phyloP scores from a whole-genome alignment of 1,140 invertebrate genomes.

The Eurosta solidaginis region DNA sequence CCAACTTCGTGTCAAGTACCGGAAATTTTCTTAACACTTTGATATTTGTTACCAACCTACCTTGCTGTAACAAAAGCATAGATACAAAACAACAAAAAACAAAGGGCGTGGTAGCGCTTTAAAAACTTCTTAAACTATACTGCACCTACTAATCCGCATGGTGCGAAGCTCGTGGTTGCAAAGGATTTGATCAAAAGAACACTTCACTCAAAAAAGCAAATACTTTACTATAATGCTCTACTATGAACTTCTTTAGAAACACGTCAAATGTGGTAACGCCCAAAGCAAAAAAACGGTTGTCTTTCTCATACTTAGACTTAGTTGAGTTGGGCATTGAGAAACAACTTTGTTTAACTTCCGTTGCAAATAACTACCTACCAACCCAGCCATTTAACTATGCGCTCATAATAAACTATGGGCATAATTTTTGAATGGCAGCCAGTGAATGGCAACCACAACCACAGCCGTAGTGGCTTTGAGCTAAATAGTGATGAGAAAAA shows the following conservation, averaged over 20 bases:
- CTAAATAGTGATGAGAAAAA: background rate
- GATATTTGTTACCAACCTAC: background rate
- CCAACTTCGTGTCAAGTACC: background rate
- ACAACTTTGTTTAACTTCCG: background rate
- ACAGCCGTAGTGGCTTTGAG: background rate
- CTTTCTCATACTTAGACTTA: background rate
- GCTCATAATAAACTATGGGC: slow-evolving; percentile 6
- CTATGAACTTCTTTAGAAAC: too few relatives aligned
- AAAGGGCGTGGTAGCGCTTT: too few relatives aligned
- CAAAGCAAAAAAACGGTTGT: background rate
- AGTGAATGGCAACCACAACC: background rate
- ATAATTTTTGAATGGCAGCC: slow-evolving; percentile 9
- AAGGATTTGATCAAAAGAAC: background rate
- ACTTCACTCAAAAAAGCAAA: too few relatives aligned
- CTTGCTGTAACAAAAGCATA: background rate
- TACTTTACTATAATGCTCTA: too few relatives aligned
- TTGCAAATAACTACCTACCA: background rate
- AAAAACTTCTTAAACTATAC: too few relatives aligned
- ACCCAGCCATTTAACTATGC: background rate
- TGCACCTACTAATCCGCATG: too few relatives aligned
- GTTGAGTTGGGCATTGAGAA: background rate
- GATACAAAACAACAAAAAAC: too few relatives aligned
- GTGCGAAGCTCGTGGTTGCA: background rate
- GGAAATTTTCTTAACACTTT: slow-evolving; percentile 25
- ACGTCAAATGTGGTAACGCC: background rate